Percentiles rank a stretch among this genome's conserved stretches.
These are phyloP conservation scores for fruit fly (Drosophila melanogaster) DNA, from an alignment of 1,140 invertebrate genomes.

Conservation along the genomic window DNA sequence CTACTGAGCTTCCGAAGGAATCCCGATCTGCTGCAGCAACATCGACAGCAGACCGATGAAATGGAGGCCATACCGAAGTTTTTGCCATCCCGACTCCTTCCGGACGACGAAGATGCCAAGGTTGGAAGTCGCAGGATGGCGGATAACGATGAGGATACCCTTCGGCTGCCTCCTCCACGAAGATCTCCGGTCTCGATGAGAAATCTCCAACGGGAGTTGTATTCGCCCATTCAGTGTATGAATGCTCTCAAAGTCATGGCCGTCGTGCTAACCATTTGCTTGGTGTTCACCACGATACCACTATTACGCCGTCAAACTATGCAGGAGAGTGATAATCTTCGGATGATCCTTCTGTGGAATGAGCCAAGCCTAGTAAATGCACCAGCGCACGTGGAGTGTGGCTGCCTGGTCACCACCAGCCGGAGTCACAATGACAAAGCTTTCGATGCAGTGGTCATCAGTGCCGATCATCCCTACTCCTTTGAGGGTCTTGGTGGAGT, in stretches of 20 bases:
- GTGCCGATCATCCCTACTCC: constrained; percentile 45
- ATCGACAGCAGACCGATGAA: background rate
- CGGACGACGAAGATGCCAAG: background rate
- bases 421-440: background rate
- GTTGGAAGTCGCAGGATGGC: background rate
- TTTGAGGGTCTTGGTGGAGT: constrained; percentile 6
- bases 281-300: constrained; percentile 20
- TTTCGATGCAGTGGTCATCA: constrained; percentile 56
- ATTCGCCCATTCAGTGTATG: constrained; percentile 10
- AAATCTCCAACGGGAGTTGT: background rate
- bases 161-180: constrained; percentile 36
- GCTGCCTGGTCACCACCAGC: constrained; percentile 47
- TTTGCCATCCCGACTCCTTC: constrained; percentile 15
- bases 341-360: constrained; percentile 58
- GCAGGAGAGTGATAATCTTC: background rate
- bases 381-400: constrained; percentile 35
- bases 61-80: constrained; percentile 24
- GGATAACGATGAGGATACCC: background rate
- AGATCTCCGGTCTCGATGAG: constrained; percentile 23
- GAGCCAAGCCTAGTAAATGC: background rate
- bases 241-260: constrained; percentile 7
- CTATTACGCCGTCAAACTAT: background rate
- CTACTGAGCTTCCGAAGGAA: constrained; percentile 32
- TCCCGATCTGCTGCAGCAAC: constrained; percentile 15
- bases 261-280: constrained; percentile 19